These are phyloP conservation scores for Aelia acuminata DNA, from an alignment of 2,888 invertebrate species.

Conservation along the genomic window DNA sequence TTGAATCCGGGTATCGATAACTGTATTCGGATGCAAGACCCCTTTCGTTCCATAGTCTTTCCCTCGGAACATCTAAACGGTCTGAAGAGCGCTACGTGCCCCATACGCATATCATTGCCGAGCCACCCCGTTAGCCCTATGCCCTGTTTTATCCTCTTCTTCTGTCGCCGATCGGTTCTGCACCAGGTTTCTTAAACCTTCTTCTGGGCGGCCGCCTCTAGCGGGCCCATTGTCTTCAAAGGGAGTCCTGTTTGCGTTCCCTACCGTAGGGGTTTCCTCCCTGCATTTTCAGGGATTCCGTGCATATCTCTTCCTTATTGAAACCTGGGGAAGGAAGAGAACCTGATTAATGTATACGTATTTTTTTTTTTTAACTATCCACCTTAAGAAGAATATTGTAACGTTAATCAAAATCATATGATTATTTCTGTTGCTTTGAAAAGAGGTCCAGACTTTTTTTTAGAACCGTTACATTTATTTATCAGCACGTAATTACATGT, in stretches of 20 bases:
- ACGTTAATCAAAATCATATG: too few species aligned
- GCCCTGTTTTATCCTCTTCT: constrained; percentile 40
- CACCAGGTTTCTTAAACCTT: constrained; percentile 17
- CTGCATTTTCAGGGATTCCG: not conserved
- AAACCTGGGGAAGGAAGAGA: not conserved
- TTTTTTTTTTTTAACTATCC: too few species aligned
- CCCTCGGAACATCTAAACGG: not conserved
- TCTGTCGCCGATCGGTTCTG: constrained; percentile 30
- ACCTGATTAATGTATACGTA: too few species aligned
- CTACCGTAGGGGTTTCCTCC: not conserved
- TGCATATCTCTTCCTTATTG: not conserved
- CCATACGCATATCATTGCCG: constrained; percentile 37
- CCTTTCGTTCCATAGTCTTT: constrained; percentile 46
- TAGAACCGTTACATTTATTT: too few species aligned
- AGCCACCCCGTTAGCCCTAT: constrained; percentile 1
- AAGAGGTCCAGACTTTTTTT: too few species aligned
- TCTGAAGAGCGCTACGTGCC: constrained; percentile 13
- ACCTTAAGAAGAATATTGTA: too few species aligned
- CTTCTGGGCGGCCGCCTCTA: not conserved
- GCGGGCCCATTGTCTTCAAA: not conserved
- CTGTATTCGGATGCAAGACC: not conserved
- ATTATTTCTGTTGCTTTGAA: too few species aligned
- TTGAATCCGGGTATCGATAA: not conserved
- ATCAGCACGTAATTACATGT: too few species aligned
- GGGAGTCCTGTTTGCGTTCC: not conserved